phyloP scores from a whole-genome alignment of 2,888 invertebrate genomes.

The Tachina grossa region DNA sequence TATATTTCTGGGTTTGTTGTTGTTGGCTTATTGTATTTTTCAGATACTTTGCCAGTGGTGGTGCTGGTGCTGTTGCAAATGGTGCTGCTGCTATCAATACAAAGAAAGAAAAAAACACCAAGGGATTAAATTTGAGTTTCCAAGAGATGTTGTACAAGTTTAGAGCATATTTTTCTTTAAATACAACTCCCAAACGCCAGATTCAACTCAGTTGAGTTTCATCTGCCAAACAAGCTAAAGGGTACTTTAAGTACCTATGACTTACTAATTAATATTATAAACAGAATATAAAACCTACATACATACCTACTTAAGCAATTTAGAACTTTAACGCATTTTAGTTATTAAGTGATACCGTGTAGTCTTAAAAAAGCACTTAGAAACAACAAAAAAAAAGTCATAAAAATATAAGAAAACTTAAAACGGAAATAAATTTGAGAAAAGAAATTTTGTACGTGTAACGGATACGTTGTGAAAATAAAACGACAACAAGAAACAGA shows the following conservation, averaged over 20 bases:
- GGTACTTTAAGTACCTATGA: conserved; percentile 57
- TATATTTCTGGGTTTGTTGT: background rate
- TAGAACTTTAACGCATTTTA: conserved; percentile 46
- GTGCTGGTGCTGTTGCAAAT: conserved; percentile 50
- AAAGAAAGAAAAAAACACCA: background rate
- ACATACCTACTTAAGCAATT: conserved; percentile 36
- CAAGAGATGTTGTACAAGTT: conserved; percentile 54
- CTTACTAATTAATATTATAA: background rate
- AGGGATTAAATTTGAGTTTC: conserved; percentile 67
- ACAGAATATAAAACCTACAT: conserved; percentile 15
- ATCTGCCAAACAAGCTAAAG: conserved; percentile 77
- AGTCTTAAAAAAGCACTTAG: conserved; percentile 32
- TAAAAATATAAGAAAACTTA: conserved; percentile 34
- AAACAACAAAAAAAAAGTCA: conserved; percentile 35
- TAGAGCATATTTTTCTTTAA: conserved; percentile 77
- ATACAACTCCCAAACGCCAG: conserved; percentile 80
- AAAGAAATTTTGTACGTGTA: conserved; percentile 72
- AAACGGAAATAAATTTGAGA: conserved; percentile 67
- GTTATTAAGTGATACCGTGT: conserved; percentile 48
- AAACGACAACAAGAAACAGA: conserved; percentile 45
- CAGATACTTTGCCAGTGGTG: conserved; percentile 46
- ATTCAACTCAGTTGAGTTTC: conserved; percentile 79
- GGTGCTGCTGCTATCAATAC: conserved; percentile 50
- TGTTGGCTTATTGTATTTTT: conserved; percentile 38
- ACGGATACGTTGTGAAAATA: conserved; percentile 73